Evolutionary conservation across 1,140 invertebrate species (phyloP).

Genomic region (Calosoma granatense): DNA sequence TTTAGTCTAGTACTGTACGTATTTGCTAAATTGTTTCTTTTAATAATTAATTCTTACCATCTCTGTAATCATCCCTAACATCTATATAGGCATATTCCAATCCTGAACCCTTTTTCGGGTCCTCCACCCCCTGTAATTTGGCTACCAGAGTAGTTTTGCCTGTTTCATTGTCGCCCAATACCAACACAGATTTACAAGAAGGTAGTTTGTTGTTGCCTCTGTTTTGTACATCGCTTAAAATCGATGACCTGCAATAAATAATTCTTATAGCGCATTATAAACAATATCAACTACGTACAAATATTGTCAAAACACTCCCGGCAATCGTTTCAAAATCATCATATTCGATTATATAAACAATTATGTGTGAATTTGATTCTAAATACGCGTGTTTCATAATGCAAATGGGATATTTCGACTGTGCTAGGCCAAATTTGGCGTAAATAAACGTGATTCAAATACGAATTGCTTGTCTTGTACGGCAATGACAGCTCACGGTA

Average conservation of each 20-base stretch:
- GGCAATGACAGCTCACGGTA: no score
- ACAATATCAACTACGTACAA: neutral
- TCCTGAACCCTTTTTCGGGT: constrained; percentile 94
- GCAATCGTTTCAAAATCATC: no score
- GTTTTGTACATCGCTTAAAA: constrained; percentile 88
- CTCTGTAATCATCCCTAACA: constrained; percentile 96
- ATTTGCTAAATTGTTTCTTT: no score
- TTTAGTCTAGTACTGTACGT: no score
- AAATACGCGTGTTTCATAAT: no score
- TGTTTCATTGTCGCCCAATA: constrained; percentile 89
- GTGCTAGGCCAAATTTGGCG: no score
- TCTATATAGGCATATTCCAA: constrained; percentile 98
- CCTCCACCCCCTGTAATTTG: constrained; percentile 85
- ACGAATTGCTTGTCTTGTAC: no score
- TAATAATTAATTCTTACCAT: constrained; percentile 62
- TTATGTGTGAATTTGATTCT: no score
- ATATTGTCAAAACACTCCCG: no score
- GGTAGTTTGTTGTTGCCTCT: constrained; percentile 88
- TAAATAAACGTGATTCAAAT: no score
- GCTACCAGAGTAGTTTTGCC: constrained; percentile 97
- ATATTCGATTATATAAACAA: no score
- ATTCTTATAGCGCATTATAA: neutral
- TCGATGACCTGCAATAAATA: constrained; percentile 68
- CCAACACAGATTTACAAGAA: constrained; percentile 83
- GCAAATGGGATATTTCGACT: no score